These are phyloP conservation scores for Hycleus phaleratus DNA, from an alignment of 1,140 invertebrate genomes.

Conservation along the genomic window DNA sequence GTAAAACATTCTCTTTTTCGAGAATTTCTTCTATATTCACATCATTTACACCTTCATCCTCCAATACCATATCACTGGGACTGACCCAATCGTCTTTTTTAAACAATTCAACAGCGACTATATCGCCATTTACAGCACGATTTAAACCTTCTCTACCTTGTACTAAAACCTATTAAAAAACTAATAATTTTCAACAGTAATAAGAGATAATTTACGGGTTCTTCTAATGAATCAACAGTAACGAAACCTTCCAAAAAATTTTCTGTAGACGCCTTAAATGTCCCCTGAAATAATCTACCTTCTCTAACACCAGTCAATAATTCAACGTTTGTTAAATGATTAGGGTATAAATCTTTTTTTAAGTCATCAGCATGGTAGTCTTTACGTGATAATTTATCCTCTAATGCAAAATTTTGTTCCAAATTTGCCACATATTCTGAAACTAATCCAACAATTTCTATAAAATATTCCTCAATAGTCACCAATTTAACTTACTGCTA, in stretches of 20 bases:
- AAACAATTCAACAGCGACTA: conserved; percentile 86
- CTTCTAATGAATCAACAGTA: conserved; percentile 67
- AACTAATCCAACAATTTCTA: conserved; percentile 21
- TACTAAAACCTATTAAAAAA: conserved; percentile 64
- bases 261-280: conserved; percentile 75
- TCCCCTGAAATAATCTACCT: conserved; percentile 74
- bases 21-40: conserved; percentile 60
- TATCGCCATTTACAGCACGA: conserved; percentile 92
- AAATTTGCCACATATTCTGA: conserved; percentile 34
- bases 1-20: conserved; percentile 40
- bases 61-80: conserved; percentile 78
- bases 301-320: conserved; percentile 73
- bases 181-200: background rate
- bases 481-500: conserved; percentile 50
- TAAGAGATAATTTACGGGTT: conserved; percentile 50
- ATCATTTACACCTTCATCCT: conserved; percentile 62
- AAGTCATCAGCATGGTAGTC: conserved; percentile 54
- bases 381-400: conserved; percentile 72
- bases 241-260: conserved; percentile 95
- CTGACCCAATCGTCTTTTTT: conserved; percentile 84
- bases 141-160: conserved; percentile 87
- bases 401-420: conserved; percentile 50
- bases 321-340: conserved; percentile 71
- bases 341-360: conserved; percentile 65
- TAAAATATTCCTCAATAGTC: background rate